phyloP scores from a whole-genome alignment of 2,113 vertebrate species.

The Xenopus laevis region DNA sequence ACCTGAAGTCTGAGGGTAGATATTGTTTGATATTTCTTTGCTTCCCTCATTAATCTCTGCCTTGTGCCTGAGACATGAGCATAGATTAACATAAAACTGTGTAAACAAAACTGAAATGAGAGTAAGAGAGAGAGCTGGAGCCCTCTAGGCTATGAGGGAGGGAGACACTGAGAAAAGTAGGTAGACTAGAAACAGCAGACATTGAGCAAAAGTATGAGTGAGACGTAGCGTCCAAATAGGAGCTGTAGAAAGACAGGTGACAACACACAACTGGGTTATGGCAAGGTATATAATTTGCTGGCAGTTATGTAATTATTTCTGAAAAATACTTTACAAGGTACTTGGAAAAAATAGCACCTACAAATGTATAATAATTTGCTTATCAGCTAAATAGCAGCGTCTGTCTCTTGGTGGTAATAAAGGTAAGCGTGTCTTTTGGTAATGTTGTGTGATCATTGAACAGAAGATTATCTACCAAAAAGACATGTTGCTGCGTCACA shows the following conservation, averaged over 20 bases:
- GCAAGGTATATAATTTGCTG: no score
- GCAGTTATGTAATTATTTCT: no score
- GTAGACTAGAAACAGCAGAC: not conserved
- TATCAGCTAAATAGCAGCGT: no score
- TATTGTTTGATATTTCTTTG: constrained; percentile 40
- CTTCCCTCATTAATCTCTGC: constrained; percentile 43
- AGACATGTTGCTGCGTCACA: no score
- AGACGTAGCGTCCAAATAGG: not conserved
- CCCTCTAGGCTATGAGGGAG: constrained; percentile 6
- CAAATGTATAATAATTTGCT: no score
- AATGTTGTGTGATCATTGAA: no score
- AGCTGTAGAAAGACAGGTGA: not conserved
- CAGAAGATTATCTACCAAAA: no score
- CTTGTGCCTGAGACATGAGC: constrained; percentile 43
- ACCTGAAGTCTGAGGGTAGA: constrained; percentile 40
- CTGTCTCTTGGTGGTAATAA: no score
- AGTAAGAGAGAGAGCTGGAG: constrained; percentile 15
- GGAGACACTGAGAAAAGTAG: constrained; percentile 2
- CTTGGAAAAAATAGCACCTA: no score
- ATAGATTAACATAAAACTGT: constrained; percentile 38
- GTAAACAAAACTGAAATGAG: constrained; percentile 33
- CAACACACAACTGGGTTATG: not conserved
- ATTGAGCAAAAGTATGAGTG: not conserved
- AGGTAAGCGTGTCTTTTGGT: no score
- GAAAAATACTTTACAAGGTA: no score